Base-by-base conservation (phyloP, 2,797 vertebrate genomes). In the Thaleichthys pacificus region DNA sequence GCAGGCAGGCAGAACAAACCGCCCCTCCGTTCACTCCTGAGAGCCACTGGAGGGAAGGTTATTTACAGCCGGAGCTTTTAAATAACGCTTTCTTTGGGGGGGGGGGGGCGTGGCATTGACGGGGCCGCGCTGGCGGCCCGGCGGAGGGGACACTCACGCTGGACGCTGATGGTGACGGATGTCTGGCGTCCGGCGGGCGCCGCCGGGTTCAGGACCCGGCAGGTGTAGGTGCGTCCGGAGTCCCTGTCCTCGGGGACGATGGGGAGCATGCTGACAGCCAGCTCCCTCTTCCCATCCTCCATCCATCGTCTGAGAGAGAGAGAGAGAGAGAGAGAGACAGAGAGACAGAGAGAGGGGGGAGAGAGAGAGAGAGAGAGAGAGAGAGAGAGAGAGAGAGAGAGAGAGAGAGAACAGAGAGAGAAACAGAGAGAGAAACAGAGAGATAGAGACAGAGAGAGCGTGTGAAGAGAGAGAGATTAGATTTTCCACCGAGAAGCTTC, bases 181-280 rank as follows among this genome's bases (percentile, higher is more conserved):
- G 93, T 96, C 88, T 97, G 95, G 73, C 92, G 93, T 30, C 96
- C 96, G 0, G 91, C 91, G 0, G 95, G 96, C 42, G 95, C 90
- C 1, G 95, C 96, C 2, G 86, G 91, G 85, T 96, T 97, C 61
- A 94, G 86, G 69, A 96, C 96, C 74, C 93, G 91, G 85, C 96
- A 97, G 73, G 95, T 94, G 84, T 95, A 96, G 64, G 92, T 94
- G 76, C 94, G 93, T 51, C 95, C 95, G 0, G 94, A 92, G 75
- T 97, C 96, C 0, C 86, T 90, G 65, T 94, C 94, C 81, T 95
- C 95, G 0, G 96, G 95, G 19, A 93, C 85, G 74, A 97, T 91
- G 30, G 92, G 93, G 80, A 97, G 91, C 89, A 93, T 92, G 80
- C 95, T 97, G 84, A 96, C 91, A 2, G 95, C 91, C 1, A 85